Base-by-base conservation (phyloP, 1,140 invertebrate species). In the Doryteuthis pealeii region DNA sequence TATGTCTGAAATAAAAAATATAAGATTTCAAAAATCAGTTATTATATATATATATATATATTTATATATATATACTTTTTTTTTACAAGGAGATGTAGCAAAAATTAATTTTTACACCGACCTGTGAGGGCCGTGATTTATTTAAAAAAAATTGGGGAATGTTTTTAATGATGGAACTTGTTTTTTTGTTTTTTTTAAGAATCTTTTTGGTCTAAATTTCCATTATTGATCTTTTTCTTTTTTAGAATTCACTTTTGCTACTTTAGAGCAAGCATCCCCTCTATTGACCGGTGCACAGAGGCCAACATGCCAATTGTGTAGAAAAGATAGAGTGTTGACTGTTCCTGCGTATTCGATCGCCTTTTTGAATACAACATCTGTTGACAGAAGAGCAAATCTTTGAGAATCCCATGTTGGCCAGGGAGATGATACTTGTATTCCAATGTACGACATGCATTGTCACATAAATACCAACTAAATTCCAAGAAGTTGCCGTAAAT, bases 191-290 rank as follows among this genome's bases (percentile, higher is more conserved):
- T n/a, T n/a, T n/a, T n/a, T n/a, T n/a, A n/a, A n/a, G n/a, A n/a
- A n/a, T n/a, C n/a, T n/a, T n/a, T n/a, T n/a, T n/a, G n/a, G n/a
- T n/a, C n/a, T n/a, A n/a, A n/a, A n/a, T n/a, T n/a, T n/a, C n/a
- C n/a, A n/a, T n/a, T n/a, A n/a, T n/a, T n/a, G n/a, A n/a, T n/a
- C n/a, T n/a, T n/a, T n/a, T n/a, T n/a, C n/a, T n/a, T 70, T 83
- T 91, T 49, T 84, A 97, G 95, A 91, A 93, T 81, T 92, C 91
- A 84, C 89, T 97, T 76, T 93, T 93, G 90, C 91, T 32, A 91
- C 91, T 5, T 84, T 98, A 45, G 92, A 95, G 87, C 92, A 89
- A n/a, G 93, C n/a, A 96, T 86, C 93, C 94, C 8, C 81, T 93
- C 0, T 98, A n/a, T 98, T 85, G 89, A 90, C 75, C 90, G 79